Conservation (phyloP, 2,888 invertebrate genomes). For the Heliconius sara region DNA sequence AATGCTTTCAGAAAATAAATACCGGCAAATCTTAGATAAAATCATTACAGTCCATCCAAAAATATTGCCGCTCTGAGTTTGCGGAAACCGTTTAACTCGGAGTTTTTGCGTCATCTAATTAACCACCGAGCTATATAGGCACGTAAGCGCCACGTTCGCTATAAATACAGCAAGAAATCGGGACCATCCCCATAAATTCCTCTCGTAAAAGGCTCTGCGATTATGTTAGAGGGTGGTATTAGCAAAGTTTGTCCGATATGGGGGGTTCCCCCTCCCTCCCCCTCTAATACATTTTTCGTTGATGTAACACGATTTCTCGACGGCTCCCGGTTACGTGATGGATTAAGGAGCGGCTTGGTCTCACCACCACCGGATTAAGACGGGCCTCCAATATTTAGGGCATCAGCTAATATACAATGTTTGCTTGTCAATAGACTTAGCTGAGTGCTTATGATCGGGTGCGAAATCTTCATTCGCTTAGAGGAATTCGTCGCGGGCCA, state of each 20-base stretch:
- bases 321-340: constrained; percentile 84
- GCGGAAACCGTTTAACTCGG: constrained; percentile 44
- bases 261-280: constrained; percentile 69
- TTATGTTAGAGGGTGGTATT: constrained; percentile 84
- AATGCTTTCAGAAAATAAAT: constrained; percentile 11
- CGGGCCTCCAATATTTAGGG: constrained; percentile 77
- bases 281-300: constrained; percentile 85
- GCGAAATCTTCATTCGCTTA: constrained; percentile 33
- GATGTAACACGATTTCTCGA: constrained; percentile 85
- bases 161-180: constrained; percentile 83
- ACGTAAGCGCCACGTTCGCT: constrained; percentile 77
- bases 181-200: constrained; percentile 83
- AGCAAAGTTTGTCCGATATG: constrained; percentile 83
- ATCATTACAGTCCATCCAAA: constrained; percentile 33
- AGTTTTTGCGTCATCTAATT: constrained; percentile 76
- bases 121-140: constrained; percentile 72
- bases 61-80: constrained; percentile 35
- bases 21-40: constrained; percentile 29
- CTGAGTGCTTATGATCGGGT: constrained; percentile 55
- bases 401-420: constrained; percentile 80
- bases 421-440: constrained; percentile 77
- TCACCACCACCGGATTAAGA: constrained; percentile 79
- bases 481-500: constrained; percentile 12
- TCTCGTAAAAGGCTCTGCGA: constrained; percentile 84
- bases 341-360: constrained; percentile 80